Evolutionary conservation across 2,888 invertebrate species (phyloP), one percentile per base, ranked within the genome.

Genomic region (Leptothorax acervorum): DNA sequence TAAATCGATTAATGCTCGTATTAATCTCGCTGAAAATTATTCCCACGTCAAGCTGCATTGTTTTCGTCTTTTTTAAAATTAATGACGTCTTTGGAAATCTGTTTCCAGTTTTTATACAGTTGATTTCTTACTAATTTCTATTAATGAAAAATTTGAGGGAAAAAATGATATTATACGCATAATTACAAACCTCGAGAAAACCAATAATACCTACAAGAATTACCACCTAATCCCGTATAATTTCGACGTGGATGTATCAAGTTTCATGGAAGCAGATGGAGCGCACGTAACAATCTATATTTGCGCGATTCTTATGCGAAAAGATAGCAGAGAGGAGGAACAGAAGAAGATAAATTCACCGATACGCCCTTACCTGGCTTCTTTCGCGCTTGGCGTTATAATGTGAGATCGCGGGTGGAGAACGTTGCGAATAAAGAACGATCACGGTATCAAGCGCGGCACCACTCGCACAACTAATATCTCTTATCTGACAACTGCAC

Each of bases 401-500:
- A 51, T 53, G 8, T 39, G 31, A 5, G 12, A 11, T 48, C 48
- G n/a, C 11, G 3, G n/a, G 9, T 39, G 55, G 4, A 68, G 18
- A 63, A 63, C 5, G 4, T 66, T 48, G 48, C 48, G 18, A 48
- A 48, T 68, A 11, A 2, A 66, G 9, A 28, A 66, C n/a, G 1
- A 65, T 28, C 15, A 15, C 28, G 60, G 0, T 31, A 31, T 51
- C 11, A 39, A 39, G n/a, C 23, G 42, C 23, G 4, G 12, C 23
- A 45, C 15, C 5, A 45, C 28, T 65, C 8, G 8, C 45, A 15
- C 8, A 45, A 45, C 11, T 2, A 4, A 68, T 11, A 48, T 68
- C n/a, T 57, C 18, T 53, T 42, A 57, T 73, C 71, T 23, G 11
- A 51, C 31, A 51, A 23, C 48, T 39, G 53, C 35, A 48, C 74